Base-by-base conservation (phyloP, 2,113 vertebrate genomes). In the Girardinichthys multiradiatus region DNA sequence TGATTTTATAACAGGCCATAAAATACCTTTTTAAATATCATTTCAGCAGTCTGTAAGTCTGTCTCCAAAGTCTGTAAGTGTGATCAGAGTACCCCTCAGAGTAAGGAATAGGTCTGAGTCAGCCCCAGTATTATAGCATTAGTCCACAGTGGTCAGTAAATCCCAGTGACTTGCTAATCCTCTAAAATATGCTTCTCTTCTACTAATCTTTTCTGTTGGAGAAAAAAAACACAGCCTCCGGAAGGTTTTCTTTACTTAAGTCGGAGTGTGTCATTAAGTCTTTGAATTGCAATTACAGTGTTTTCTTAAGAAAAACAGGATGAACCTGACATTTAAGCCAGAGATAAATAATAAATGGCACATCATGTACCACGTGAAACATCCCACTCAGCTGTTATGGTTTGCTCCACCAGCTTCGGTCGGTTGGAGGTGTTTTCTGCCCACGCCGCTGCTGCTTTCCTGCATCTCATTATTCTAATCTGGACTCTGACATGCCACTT, bases 141-240 rank as follows among this genome's bases (percentile, higher is more conserved):
- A 85, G 78, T 76, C 70, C 77, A 64, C 48, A 35, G 83, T 72
- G 72, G 42, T 84, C 80, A 74, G 61, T 82, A 91, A 89, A 87
- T 74, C 79, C 70, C 80, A 86, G 13, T 81, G 80, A 90, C 24
- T 82, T 66, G 28, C 76, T 91, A 92, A 93, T 93, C 92, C 90
- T 83, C 58, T 39, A 69, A 93, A 92, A 87, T 91, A 92, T 92
- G 89, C 79, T 76, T 66, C 65, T 84, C 69, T 82, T 70, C 72
- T 39, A 57, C 63, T 92, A 92, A 91, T 93, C 89, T 76, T 64
- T 76, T 64, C 63, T 68, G 70, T 63, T 74, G 82, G 79, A 86
- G 85, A 82, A 58, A 72, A 70, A 76, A 51, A 54, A 54, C 24
- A 10, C 8, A 21, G 70, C 62, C 74, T 64, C 67, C 27, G 1